phyloP scores from a whole-genome alignment of 30 jellyfish, hydroid and myxozoan genomes.

The Pelagia noctiluca region DNA sequence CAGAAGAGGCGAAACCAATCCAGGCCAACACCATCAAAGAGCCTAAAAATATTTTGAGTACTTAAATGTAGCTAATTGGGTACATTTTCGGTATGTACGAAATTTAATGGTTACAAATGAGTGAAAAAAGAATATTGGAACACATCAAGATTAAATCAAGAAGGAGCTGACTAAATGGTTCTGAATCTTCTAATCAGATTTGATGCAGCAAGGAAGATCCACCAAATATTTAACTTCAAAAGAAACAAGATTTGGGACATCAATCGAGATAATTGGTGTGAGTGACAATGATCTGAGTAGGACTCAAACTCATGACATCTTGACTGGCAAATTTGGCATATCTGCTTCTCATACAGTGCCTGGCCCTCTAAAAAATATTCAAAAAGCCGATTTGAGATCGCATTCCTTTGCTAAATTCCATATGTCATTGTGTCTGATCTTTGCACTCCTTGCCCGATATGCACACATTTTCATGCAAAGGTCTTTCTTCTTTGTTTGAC shows the following conservation, averaged over 20 bases:
- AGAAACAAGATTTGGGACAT: too few species aligned
- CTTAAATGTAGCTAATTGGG: background rate
- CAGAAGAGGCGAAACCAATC: slow-evolving; percentile 69
- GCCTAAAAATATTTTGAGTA: slow-evolving; percentile 14
- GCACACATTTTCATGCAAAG: background rate
- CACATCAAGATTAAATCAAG: background rate
- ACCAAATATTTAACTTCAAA: too few species aligned
- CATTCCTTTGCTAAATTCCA: background rate
- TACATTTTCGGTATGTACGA: too few species aligned
- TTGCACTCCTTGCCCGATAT: background rate
- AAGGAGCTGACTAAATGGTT: background rate
- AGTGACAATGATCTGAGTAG: too few species aligned
- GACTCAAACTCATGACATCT: too few species aligned
- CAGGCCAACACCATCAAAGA: slow-evolving; percentile 65
- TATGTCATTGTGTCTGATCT: background rate
- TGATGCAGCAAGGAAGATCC: background rate
- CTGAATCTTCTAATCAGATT: background rate
- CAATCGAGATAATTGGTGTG: too few species aligned
- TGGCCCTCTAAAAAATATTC: too few species aligned
- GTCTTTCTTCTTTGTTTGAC: background rate
- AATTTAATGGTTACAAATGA: too few species aligned
- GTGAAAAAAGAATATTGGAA: too few species aligned
- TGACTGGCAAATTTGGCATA: too few species aligned
- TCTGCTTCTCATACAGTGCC: too few species aligned
- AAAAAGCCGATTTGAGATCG: background rate